Evolutionary conservation across 35 echinoderm and acorn worm genomes (phyloP).

Genomic region (Diadema setosum): DNA sequence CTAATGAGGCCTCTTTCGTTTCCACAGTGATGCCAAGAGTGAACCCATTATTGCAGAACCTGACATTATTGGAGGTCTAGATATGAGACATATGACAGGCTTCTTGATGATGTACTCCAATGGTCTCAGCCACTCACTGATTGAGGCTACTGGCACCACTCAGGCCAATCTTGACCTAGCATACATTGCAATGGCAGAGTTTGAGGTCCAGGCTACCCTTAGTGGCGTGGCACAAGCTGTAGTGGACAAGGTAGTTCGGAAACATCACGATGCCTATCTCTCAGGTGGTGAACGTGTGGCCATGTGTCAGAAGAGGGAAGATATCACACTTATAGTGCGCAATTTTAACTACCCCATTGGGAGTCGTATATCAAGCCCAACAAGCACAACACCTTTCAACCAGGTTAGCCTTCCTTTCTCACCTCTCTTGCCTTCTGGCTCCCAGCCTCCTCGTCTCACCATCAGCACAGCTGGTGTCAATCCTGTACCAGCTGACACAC

Average conservation of each 20-base stretch:
- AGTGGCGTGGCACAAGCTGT: conserved; percentile 92
- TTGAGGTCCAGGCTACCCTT: conserved; percentile 70
- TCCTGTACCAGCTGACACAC: background rate
- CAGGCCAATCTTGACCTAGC: conserved; percentile 83
- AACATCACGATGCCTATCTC: conserved; percentile 88
- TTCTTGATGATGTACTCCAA: conserved; percentile 91
- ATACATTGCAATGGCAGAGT: conserved; percentile 77
- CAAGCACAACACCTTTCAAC: background rate
- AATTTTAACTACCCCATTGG: conserved; percentile 84
- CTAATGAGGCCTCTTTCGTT: too few species aligned
- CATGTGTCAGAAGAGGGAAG: conserved; percentile 71
- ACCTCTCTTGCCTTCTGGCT: background rate
- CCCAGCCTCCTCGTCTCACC: background rate
- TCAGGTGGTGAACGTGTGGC: conserved; percentile 2
- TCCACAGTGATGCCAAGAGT: conserved; percentile 59
- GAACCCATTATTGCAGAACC: conserved; percentile 97
- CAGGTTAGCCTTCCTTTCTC: conserved; percentile 16
- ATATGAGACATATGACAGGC: conserved; percentile 22
- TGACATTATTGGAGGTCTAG: conserved; percentile 82
- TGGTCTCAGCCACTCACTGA: conserved; percentile 80
- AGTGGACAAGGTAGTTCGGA: conserved; percentile 89
- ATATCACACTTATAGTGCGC: conserved; percentile 89
- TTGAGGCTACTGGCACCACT: conserved; percentile 59
- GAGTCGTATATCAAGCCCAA: background rate
- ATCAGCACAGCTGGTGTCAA: background rate